phyloP scores from a whole-genome alignment of 2,888 invertebrate species.

The Idaea dimidiata region DNA sequence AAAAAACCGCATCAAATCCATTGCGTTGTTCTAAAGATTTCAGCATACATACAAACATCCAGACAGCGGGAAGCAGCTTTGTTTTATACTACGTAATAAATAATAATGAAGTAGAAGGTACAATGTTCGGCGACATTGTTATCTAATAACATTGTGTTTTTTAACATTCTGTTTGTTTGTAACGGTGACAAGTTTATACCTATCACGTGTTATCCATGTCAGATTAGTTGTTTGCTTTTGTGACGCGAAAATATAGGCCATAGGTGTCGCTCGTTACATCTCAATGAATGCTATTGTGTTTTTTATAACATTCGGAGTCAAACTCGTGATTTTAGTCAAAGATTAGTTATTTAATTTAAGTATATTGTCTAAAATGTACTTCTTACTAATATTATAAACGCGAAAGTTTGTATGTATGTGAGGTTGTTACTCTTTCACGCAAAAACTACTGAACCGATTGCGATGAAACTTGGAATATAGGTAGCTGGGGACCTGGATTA shows the following conservation, averaged over 20 bases:
- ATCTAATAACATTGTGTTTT: constrained; percentile 21
- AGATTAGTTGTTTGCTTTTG: constrained; percentile 22
- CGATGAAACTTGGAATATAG: too few relatives aligned
- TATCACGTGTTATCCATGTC: constrained; percentile 19
- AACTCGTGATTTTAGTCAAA: not conserved
- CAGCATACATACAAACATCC: too few relatives aligned
- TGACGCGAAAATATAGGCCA: constrained; percentile 6
- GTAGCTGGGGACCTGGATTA: too few relatives aligned
- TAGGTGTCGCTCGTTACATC: not conserved
- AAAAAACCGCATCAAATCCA: too few relatives aligned
- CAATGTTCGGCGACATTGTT: constrained; percentile 7
- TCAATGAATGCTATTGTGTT: not conserved
- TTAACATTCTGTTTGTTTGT: constrained; percentile 16
- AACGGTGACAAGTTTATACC: constrained; percentile 21
- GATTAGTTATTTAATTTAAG: not conserved
- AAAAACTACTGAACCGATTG: too few relatives aligned
- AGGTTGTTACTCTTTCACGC: too few relatives aligned
- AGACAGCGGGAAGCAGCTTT: too few relatives aligned
- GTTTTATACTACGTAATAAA: too few relatives aligned
- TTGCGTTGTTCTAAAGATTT: too few relatives aligned
- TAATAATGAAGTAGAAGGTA: not conserved
- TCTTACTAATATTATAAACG: too few relatives aligned
- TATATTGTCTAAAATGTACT: not conserved
- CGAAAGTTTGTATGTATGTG: too few relatives aligned
- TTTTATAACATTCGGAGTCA: not conserved